phyloP scores from a whole-genome alignment of 1,140 invertebrate genomes.

The Orchesella cincta region DNA sequence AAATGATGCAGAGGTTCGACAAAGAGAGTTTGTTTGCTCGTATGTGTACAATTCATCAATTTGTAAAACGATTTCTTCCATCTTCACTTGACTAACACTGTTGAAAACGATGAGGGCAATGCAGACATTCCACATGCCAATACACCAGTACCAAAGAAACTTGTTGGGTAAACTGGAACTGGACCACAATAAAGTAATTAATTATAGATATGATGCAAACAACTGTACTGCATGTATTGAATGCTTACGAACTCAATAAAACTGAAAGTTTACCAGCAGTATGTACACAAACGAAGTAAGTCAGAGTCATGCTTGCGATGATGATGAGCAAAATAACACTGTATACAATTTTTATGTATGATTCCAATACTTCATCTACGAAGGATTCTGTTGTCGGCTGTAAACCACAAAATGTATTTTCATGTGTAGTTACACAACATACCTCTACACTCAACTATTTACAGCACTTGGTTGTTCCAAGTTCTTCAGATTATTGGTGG shows the following conservation, averaged over 20 bases:
- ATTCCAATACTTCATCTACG: neutral
- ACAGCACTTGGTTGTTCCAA: too few species aligned
- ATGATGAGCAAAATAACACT: neutral
- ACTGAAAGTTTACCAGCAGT: too few species aligned
- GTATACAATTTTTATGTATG: neutral
- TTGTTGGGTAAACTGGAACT: neutral
- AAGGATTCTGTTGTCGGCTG: neutral
- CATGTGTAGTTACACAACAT: too few species aligned
- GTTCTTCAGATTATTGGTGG: too few species aligned
- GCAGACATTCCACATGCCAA: too few species aligned
- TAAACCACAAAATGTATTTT: too few species aligned
- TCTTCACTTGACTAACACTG: too few species aligned
- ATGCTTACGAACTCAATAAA: too few species aligned
- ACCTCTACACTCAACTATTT: too few species aligned
- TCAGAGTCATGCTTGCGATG: neutral
- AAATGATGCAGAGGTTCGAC: neutral
- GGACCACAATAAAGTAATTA: neutral
- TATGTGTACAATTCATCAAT: neutral
- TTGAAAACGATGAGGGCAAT: too few species aligned
- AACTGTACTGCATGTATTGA: neutral
- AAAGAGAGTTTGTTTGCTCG: neutral
- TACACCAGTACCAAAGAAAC: neutral
- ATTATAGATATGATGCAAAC: neutral
- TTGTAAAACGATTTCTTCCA: too few species aligned
- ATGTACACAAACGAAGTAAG: neutral